phyloP scores from a whole-genome alignment of 2,797 vertebrate genomes.

The Kryptolebias ocellatus region DNA sequence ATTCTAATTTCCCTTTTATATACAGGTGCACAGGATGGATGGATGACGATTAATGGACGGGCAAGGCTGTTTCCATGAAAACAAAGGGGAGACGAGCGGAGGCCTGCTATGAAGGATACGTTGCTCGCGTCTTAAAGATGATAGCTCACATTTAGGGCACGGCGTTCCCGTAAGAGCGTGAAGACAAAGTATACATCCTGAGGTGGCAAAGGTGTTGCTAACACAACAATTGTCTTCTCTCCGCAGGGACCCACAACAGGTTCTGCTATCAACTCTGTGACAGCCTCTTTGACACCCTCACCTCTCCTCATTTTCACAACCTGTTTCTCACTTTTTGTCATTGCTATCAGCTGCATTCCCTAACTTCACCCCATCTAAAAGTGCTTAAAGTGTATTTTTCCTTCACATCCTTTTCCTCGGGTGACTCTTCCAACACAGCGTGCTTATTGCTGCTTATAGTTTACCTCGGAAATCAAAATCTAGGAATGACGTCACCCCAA shows the following conservation, averaged over 20 bases:
- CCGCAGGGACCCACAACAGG: constrained; percentile 60
- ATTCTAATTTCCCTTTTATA: constrained; percentile 82
- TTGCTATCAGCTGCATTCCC: constrained; percentile 63
- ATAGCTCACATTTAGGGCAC: constrained; percentile 56
- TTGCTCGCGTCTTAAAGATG: constrained; percentile 46
- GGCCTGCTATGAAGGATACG: constrained; percentile 40
- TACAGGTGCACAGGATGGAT: constrained; percentile 78
- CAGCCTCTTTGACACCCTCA: constrained; percentile 66
- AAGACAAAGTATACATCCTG: constrained; percentile 60
- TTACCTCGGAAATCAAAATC: no score
- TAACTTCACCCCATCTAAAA: constrained; percentile 50
- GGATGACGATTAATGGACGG: constrained; percentile 77
- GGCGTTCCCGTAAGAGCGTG: constrained; percentile 62
- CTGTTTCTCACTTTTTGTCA: constrained; percentile 73
- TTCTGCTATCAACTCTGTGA: constrained; percentile 61
- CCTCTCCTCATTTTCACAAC: constrained; percentile 74
- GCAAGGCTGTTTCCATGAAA: constrained; percentile 68
- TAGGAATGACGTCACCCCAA: no score
- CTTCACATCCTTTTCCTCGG: constrained; percentile 44
- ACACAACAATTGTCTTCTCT: constrained; percentile 68
- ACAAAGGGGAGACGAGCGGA: constrained; percentile 58
- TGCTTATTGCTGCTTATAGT: constrained; percentile 10
- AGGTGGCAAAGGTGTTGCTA: constrained; percentile 76
- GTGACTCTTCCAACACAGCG: constrained; percentile 30
- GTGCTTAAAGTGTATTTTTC: constrained; percentile 45